Evolutionary conservation across 1,140 invertebrate species (phyloP), one percentile per base, ranked within the genome.

Genomic region (Drosophila sproati): DNA sequence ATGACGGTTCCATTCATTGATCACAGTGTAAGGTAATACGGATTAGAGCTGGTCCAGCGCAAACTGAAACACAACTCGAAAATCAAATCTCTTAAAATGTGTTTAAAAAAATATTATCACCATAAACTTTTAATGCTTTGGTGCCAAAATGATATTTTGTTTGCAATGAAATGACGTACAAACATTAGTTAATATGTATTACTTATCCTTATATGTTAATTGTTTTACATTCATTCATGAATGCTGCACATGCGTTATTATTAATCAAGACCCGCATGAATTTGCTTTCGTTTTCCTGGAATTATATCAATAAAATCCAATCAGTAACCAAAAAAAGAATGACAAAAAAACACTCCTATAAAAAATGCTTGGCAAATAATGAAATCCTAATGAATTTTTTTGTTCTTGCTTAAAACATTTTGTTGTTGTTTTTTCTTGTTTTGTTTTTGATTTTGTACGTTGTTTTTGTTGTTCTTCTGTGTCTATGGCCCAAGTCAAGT

Each of bases 341-440:
- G 60, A 34, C 37, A 67, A 64, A 57, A 67, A 28, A 47, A 67
- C 60, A 50, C 39, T 10, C 6, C 8, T 3, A 43, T 1, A 62
- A 78, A 67, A 62, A 73, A 72, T 35, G 34, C 55, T 73, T 68
- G 12, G 35, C 72, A 77, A 76, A 74, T 78, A 78, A 77, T 87
- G 82, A 87, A 87, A 88, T 73, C 83, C 77, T 87, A 87, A 80
- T 80, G 77, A 80, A 57, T 68, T 71, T 79, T 55, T 77, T 67
- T 61, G 73, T 20, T 20, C 20, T 20, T 20, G 20, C 20, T 20
- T 0, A 20, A 20, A 20, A 20, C 0, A 20, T 20, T 20, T 69
- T 29, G 43, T 62, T 39, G 43, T 51, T 45, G 12, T 34, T 69
- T 45, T 48, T 32, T 67, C 54, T 72, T 55, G 45, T 52, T 34